Percentiles rank a stretch among this genome's conserved stretches.
Conservation (phyloP, 2,113 vertebrate species). For the Ailuropoda melanoleuca region DNA sequence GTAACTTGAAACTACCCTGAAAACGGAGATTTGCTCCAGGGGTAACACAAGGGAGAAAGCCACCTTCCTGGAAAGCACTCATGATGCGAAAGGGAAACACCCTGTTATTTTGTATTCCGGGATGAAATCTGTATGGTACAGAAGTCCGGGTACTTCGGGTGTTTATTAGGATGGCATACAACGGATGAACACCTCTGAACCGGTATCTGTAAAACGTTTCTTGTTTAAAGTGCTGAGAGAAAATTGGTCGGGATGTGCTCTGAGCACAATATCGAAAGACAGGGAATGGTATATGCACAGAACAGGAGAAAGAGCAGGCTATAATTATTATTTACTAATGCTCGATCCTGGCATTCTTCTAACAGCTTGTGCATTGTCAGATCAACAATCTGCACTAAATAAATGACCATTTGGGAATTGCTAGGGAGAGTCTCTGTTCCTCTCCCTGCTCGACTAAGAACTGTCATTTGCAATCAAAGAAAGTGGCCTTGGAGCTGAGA, state of each 20-base stretch:
- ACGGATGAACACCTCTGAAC: not conserved
- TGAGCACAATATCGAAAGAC: not conserved
- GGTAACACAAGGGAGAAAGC: slow-evolving; percentile 34
- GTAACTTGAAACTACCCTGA: slow-evolving; percentile 52
- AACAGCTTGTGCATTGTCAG: slow-evolving; percentile 74
- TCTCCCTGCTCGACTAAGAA: slow-evolving; percentile 65
- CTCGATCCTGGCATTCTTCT: slow-evolving; percentile 37
- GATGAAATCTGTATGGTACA: not conserved
- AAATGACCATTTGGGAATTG: slow-evolving; percentile 76
- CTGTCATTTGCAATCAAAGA: slow-evolving; percentile 59
- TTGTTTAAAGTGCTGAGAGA: not conserved
- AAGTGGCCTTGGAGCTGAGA: slow-evolving; percentile 53
- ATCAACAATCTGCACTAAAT: slow-evolving; percentile 74
- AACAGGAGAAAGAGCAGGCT: not conserved
- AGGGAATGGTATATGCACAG: not conserved
- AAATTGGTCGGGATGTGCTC: not conserved
- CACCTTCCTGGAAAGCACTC: slow-evolving; percentile 54
- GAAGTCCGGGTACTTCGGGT: not conserved
- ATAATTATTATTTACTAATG: slow-evolving; percentile 61
- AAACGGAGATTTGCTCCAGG: slow-evolving; percentile 41
- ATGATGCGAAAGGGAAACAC: not conserved
- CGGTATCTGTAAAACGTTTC: not conserved
- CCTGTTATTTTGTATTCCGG: not conserved
- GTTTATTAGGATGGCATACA: not conserved
- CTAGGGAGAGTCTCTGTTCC: slow-evolving; percentile 54